These are phyloP conservation scores for Cyrtorhinus lividipennis DNA, from an alignment of 1,140 invertebrate genomes.

Conservation along the genomic window DNA sequence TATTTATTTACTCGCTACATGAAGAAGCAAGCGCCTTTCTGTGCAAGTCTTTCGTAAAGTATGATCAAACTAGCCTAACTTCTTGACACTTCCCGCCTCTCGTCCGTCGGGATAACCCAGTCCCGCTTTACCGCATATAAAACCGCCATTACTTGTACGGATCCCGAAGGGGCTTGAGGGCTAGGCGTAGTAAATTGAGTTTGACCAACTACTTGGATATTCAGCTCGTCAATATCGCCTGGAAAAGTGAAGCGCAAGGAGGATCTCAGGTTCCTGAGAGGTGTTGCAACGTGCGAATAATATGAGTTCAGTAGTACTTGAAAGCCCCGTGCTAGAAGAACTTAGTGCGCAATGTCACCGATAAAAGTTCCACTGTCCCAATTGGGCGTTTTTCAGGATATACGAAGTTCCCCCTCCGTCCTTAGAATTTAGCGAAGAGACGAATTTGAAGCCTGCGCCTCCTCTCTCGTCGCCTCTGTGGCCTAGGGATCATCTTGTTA, in stretches of 20 bases:
- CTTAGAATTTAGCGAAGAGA: too few relatives aligned
- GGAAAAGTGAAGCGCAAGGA: not conserved
- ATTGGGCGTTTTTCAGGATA: too few relatives aligned
- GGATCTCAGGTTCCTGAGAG: not conserved
- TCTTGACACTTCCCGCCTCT: not conserved
- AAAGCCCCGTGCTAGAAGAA: too few relatives aligned
- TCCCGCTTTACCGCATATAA: not conserved
- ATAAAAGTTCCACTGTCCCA: too few relatives aligned
- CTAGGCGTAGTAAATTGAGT: not conserved
- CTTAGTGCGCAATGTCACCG: too few relatives aligned
- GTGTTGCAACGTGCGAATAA: too few relatives aligned
- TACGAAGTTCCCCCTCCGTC: too few relatives aligned
- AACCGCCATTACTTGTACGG: constrained; percentile 2
- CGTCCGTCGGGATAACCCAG: not conserved
- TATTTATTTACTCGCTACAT: not conserved
- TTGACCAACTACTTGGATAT: constrained; percentile 2
- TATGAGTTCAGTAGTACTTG: too few relatives aligned
- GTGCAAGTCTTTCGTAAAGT: not conserved
- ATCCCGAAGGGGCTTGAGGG: constrained; percentile 4
- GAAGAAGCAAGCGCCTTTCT: not conserved
- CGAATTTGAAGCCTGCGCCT: too few relatives aligned
- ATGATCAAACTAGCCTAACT: constrained; percentile 7
- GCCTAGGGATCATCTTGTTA: too few relatives aligned
- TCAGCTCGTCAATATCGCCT: not conserved
- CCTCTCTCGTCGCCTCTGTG: too few relatives aligned